phyloP scores from a whole-genome alignment of 1,140 invertebrate genomes.

The Lasaia peninsularis region DNA sequence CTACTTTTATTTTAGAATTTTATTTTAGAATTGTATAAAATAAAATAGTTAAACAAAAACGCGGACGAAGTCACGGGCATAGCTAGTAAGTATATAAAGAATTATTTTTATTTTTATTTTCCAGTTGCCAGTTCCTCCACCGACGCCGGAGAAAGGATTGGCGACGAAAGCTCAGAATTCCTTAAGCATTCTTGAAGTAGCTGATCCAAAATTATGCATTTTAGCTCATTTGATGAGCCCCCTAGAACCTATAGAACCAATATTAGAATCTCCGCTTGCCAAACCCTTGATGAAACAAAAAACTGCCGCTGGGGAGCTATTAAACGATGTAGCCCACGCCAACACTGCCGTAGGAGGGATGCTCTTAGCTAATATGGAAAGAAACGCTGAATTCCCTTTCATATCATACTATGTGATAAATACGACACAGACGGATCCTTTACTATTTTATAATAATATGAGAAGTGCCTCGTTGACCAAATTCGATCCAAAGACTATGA shows the following conservation, averaged over 20 bases:
- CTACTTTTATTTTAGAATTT: no score
- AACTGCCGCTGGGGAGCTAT: slow-evolving; percentile 85
- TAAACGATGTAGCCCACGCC: slow-evolving; percentile 85
- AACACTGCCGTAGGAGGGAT: slow-evolving; percentile 87
- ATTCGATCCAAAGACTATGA: slow-evolving; percentile 88
- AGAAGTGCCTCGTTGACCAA: slow-evolving; percentile 87
- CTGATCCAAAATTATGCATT: slow-evolving; percentile 91
- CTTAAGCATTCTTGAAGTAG: slow-evolving; percentile 88
- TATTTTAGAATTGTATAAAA: no score
- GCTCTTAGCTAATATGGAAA: slow-evolving; percentile 92
- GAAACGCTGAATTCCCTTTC: slow-evolving; percentile 93
- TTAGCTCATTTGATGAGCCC: slow-evolving; percentile 93
- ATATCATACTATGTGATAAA: slow-evolving; percentile 94
- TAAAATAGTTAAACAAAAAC: no score
- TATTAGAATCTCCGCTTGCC: slow-evolving; percentile 88
- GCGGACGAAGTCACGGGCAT: no score
- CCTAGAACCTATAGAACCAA: slow-evolving; percentile 88
- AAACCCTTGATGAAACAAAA: slow-evolving; percentile 87
- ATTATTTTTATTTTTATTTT: slow-evolving; percentile 27
- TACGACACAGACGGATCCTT: slow-evolving; percentile 88
- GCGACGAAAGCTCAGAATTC: slow-evolving; percentile 78
- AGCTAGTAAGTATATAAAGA: no score
- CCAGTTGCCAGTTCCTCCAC: slow-evolving; percentile 74
- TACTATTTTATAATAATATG: slow-evolving; percentile 89
- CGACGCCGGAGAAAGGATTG: slow-evolving; percentile 79